Base-by-base conservation (phyloP, 1,140 invertebrate genomes). In the Aphis gossypii region DNA sequence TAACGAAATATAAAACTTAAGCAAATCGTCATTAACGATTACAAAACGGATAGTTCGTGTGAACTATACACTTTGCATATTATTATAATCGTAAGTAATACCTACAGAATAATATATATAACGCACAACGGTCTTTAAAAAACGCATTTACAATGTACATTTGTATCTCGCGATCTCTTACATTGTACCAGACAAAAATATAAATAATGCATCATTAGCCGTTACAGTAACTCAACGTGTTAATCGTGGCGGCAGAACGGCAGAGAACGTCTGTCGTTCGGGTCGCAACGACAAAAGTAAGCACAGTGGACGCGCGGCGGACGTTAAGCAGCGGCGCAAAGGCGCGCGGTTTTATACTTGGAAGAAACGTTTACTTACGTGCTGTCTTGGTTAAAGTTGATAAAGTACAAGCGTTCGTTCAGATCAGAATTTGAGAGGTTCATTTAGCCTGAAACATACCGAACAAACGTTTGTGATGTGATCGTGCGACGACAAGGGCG, bases 371-470 rank as follows among this genome's bases (percentile, higher is more conserved):
- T 89, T 41, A 93, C 92, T 93, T 84, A 93, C 82, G 92, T 93
- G 92, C 92, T 93, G 82, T 93, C 92, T 93, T 93, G 92, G 41
- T 93, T 93, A 84, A 93, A 93, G 76, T 93, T 93, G 76, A 93
- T 93, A 44, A 93, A 93, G 48, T 93, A 93, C 14, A 93, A 20
- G 82, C 92, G 48, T 86, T 93, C 92, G 38, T 93, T 93, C 82
- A 93, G 84, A 93, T 93, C 92, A 41, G 92, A 56, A 86, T 93
- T 86, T 21, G 92, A 93, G 38, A 93, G 92, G 92, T 93, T 93
- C 92, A 93, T 93, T 93, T 93, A 93, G 92, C 92, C 92, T 93
- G 35, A 93, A 93, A 93, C 46, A 93, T 25, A 41, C 35, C n/a
- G 46, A 86, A 35, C 35, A 35, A 93, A 76, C 0, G 60, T 76